Percentiles rank a stretch among this genome's conserved stretches.
phyloP scores from a whole-genome alignment of 2,888 invertebrate species.

The Dryadula phaetusa region DNA sequence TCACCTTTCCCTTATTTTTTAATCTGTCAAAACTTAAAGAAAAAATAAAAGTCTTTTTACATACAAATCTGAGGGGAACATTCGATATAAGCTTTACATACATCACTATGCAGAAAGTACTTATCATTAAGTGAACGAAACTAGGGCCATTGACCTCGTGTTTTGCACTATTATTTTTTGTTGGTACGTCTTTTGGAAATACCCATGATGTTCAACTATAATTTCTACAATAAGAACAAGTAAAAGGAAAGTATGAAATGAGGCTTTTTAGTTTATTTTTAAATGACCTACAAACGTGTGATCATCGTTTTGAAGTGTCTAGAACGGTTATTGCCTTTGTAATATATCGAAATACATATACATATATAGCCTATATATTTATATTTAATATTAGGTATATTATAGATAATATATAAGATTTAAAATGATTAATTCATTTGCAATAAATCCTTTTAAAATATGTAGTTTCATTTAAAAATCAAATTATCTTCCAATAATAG shows the following conservation, averaged over 20 bases:
- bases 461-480: no score
- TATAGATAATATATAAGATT: background rate
- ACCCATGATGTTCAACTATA: conserved; percentile 57
- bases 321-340: background rate
- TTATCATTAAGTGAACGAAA: conserved; percentile 37
- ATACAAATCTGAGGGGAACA: no score
- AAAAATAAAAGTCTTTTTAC: background rate
- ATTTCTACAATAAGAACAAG: conserved; percentile 43
- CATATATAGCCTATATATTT: background rate
- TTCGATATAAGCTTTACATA: conserved; percentile 1
- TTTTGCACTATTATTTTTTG: conserved; percentile 61
- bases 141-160: conserved; percentile 58
- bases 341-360: background rate
- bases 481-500: no score
- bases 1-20: no score
- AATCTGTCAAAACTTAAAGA: no score
- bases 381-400: background rate
- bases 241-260: conserved; percentile 37
- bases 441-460: no score
- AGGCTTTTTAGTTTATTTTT: conserved; percentile 29
- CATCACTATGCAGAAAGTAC: conserved; percentile 37
- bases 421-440: no score
- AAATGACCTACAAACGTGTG: conserved; percentile 30
- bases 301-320: conserved; percentile 2
- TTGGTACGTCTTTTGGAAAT: conserved; percentile 59